Evolutionary conservation across 2,888 invertebrate genomes (phyloP).

Genomic region (Troides aeacus): DNA sequence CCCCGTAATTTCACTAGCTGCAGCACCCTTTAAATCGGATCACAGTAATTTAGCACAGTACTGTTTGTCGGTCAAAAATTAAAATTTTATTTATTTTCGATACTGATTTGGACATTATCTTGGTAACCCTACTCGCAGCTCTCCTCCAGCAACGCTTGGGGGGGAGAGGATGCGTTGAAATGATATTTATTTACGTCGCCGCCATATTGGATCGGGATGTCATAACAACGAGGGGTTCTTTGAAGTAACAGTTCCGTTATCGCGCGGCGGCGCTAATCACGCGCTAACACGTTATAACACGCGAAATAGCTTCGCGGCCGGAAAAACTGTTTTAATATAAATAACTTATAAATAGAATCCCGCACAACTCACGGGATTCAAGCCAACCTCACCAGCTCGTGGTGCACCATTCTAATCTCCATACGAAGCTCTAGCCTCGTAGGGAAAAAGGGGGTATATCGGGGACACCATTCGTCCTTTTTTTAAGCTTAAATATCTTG

Average conservation of each 20-base stretch:
- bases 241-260: constrained; percentile 22
- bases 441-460: too few species aligned
- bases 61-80: too few species aligned
- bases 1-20: too few species aligned
- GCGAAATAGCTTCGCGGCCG: constrained; percentile 10
- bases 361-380: too few species aligned
- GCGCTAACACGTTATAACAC: not conserved
- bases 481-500: too few species aligned
- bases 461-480: too few species aligned
- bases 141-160: constrained; percentile 21
- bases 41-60: too few species aligned
- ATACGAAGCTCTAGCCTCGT: too few species aligned
- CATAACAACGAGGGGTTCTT: constrained; percentile 28
- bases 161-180: constrained; percentile 29
- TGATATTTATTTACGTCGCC: constrained; percentile 28
- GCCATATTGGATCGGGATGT: constrained; percentile 26
- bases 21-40: too few species aligned
- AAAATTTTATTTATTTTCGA: too few species aligned
- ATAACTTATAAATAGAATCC: not conserved
- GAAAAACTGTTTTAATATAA: constrained; percentile 17
- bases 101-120: not conserved
- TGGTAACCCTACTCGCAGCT: constrained; percentile 9
- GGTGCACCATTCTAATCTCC: too few species aligned
- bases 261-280: constrained; percentile 2
- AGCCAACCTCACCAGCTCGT: too few species aligned